phyloP scores from a whole-genome alignment of 2,113 vertebrate species.

The Gasterosteus nipponicus region DNA sequence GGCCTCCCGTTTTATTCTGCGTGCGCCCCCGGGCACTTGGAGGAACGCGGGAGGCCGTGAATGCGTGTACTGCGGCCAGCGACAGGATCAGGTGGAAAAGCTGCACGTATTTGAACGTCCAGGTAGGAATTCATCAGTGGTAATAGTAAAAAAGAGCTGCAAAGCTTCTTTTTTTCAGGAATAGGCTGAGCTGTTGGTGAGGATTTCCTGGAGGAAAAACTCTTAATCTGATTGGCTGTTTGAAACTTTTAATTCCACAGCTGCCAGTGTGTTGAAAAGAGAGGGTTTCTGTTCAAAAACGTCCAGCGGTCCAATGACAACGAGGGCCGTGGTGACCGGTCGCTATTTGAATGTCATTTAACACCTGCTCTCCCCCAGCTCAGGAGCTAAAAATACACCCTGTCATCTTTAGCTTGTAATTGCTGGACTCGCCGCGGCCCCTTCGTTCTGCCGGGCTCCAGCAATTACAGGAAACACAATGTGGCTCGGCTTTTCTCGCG shows the following conservation, averaged over 20 bases:
- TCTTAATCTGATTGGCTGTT: slow-evolving; percentile 1
- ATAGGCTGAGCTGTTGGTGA: neutral
- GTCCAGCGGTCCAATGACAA: slow-evolving; percentile 1
- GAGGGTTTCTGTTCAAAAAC: slow-evolving; percentile 4
- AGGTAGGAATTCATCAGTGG: neutral
- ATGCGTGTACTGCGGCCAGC: too few relatives aligned
- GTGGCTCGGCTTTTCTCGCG: slow-evolving; percentile 90
- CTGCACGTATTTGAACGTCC: neutral
- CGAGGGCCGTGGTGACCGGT: slow-evolving; percentile 19
- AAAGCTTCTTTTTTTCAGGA: neutral
- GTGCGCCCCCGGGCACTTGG: slow-evolving; percentile 50
- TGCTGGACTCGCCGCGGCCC: slow-evolving; percentile 88
- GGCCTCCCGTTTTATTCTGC: slow-evolving; percentile 40
- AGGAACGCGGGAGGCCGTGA: too few relatives aligned
- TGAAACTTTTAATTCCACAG: slow-evolving; percentile 10
- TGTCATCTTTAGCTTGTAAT: slow-evolving; percentile 92
- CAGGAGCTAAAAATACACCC: slow-evolving; percentile 87
- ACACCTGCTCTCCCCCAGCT: slow-evolving; percentile 49
- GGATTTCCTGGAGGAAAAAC: neutral
- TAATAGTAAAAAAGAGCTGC: neutral
- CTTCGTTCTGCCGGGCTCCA: slow-evolving; percentile 89
- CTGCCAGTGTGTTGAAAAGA: neutral
- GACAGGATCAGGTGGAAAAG: neutral
- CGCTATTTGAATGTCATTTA: slow-evolving; percentile 31
- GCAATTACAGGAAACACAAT: slow-evolving; percentile 98